Evolutionary conservation across 1,140 invertebrate species (phyloP).

Genomic region (Drosophila nigrodunni): DNA sequence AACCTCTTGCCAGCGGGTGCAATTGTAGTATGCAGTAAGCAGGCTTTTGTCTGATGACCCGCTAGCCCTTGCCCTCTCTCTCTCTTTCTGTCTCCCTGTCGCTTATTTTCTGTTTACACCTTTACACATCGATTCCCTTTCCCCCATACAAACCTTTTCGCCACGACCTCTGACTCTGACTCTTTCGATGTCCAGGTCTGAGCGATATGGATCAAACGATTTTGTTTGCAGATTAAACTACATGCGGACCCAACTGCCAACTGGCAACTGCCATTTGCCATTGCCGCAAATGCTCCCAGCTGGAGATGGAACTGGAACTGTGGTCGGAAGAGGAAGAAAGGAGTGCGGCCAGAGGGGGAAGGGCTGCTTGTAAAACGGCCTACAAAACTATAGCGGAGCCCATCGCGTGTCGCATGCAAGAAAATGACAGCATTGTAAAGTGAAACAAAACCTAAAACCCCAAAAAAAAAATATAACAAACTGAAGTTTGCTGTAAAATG

Average conservation of each 20-base stretch:
- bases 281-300: constrained; percentile 39
- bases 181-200: constrained; percentile 12
- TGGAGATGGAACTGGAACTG: constrained; percentile 9
- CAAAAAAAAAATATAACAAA: constrained; percentile 10
- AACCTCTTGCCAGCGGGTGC: constrained; percentile 70
- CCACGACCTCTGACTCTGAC: constrained; percentile 9
- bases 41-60: constrained; percentile 31
- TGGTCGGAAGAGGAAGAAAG: neutral
- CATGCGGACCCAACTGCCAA: constrained; percentile 52
- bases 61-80: neutral
- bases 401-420: constrained; percentile 76
- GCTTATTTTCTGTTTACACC: constrained; percentile 10
- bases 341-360: neutral
- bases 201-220: constrained; percentile 79
- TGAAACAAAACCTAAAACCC: constrained; percentile 21
- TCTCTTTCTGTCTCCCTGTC: neutral
- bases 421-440: constrained; percentile 65
- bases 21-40: constrained; percentile 53
- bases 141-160: neutral
- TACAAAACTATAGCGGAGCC: constrained; percentile 50
- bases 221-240: constrained; percentile 79
- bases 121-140: neutral
- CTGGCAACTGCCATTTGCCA: constrained; percentile 17
- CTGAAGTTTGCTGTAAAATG: constrained; percentile 71
- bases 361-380: constrained; percentile 30